These are phyloP conservation scores for Euzetes globulus DNA, from an alignment of 2,888 invertebrate genomes.

Conservation along the genomic window DNA sequence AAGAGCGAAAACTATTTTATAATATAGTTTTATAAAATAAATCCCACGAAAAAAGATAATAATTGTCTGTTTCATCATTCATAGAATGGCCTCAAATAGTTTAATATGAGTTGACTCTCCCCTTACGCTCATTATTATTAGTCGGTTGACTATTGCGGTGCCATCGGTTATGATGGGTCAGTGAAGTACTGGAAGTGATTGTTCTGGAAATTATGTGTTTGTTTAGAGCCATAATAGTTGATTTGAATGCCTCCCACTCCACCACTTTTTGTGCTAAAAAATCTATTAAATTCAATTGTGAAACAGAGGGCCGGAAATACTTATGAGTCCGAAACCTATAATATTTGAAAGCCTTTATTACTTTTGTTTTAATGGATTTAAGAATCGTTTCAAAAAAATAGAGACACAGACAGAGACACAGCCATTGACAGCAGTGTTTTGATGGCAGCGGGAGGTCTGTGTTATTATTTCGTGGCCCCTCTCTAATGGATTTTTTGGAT, in stretches of 20 bases:
- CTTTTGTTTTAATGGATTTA: slow-evolving; percentile 7
- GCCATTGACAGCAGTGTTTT: neutral
- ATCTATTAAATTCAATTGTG: slow-evolving; percentile 9
- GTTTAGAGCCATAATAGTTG: slow-evolving; percentile 2
- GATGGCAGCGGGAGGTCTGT: slow-evolving; percentile 9
- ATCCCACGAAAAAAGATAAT: slow-evolving; percentile 4
- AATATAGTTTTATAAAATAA: neutral
- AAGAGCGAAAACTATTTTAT: neutral
- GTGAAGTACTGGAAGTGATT: neutral
- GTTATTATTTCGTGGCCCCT: neutral
- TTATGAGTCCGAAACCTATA: neutral
- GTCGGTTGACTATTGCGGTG: neutral
- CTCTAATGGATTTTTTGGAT: neutral
- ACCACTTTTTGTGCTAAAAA: neutral
- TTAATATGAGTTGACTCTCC: neutral
- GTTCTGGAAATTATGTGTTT: neutral
- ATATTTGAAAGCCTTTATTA: slow-evolving; percentile 12
- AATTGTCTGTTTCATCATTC: neutral
- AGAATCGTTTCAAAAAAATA: neutral
- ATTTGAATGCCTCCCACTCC: neutral
- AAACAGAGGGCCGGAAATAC: slow-evolving; percentile 4
- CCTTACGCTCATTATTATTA: neutral
- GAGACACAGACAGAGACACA: neutral
- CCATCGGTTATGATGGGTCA: neutral
- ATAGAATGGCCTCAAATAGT: neutral